Evolutionary conservation across 2,888 invertebrate species (phyloP).

Genomic region (Brenthis ino): DNA sequence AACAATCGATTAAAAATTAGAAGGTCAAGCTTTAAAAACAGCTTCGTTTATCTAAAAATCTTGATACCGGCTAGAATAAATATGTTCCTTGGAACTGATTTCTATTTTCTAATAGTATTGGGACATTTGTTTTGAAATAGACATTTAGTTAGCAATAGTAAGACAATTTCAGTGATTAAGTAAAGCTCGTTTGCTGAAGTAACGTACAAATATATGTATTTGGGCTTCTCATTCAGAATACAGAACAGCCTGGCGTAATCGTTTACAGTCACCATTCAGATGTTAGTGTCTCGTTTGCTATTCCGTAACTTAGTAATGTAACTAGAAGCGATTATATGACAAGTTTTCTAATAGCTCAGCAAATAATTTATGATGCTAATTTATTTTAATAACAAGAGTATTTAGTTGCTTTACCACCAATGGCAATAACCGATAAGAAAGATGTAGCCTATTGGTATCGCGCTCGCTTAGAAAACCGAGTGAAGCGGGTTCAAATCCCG

Average conservation of each 20-base stretch:
- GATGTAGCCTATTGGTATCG: too few species aligned
- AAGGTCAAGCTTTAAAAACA: conserved; percentile 7
- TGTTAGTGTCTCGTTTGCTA: conserved; percentile 34
- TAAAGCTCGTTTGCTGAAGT: conserved; percentile 34
- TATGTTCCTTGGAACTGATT: neutral
- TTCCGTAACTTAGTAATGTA: conserved; percentile 29
- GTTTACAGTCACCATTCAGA: conserved; percentile 39
- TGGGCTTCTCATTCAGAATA: conserved; percentile 38
- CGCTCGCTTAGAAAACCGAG: too few species aligned
- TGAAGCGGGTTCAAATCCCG: too few species aligned
- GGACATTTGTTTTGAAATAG: conserved; percentile 25
- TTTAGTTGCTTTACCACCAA: neutral
- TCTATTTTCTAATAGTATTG: conserved; percentile 21
- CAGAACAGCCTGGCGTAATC: conserved; percentile 33
- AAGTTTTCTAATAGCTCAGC: conserved; percentile 30
- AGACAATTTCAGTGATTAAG: conserved; percentile 34
- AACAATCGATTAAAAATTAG: conserved; percentile 3
- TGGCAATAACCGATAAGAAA: too few species aligned
- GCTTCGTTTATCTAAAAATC: neutral
- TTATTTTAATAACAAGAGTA: neutral
- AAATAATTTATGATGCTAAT: conserved; percentile 14
- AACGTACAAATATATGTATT: conserved; percentile 39
- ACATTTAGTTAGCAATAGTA: conserved; percentile 25
- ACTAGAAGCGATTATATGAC: conserved; percentile 29
- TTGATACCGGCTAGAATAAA: conserved; percentile 5